Evolutionary conservation across 37 sponge, comb jelly and placozoan genomes (phyloP), one percentile per base, ranked within the genome.

Genomic region (Eunapius fragilis): DNA sequence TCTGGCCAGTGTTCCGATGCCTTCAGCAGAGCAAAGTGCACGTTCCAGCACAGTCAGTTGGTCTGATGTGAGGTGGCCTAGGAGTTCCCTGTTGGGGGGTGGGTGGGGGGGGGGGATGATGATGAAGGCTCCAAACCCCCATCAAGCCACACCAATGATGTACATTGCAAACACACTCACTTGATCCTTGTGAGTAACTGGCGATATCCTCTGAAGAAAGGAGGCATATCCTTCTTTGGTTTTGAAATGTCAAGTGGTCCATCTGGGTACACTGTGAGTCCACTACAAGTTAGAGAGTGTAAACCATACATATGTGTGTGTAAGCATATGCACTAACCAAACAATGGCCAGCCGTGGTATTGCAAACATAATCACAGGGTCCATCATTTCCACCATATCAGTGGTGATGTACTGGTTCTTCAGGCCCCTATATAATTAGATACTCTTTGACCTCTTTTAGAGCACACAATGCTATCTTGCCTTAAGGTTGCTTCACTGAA

Each of bases 321-420:
- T n/a, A n/a, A n/a, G n/a, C n/a, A n/a, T n/a, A n/a, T n/a, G 41
- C 6, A 71, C 93, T 58, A 41, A 93, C 94, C 91, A 94, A 12
- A 97, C 72, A 36, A 97, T 94, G 48, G 97, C 90, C 32, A 97
- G 89, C 74, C 97, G 76, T 31, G 97, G 97, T 25, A 97, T 97
- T 37, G 97, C 93, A 87, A 97, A 92, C 97, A 97, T 97, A 26
- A 88, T 71, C 33, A 85, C 49, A 24, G 97, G 97, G 78, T 97
- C 97, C 85, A 91, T 90, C 84, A 86, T 90, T 33, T 90, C 95
- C 70, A 97, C 81, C 89, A 87, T 90, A 28, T 94, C 95, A 10
- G 88, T 69, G 7, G 86, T 91, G 19, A 97, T 70, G 74, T 90
- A 88, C 23, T 84, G 47, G 30, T 68, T 73, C 49, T 83, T 33